These are phyloP conservation scores for Nymphalis io DNA, from an alignment of 1,140 invertebrate genomes.

Conservation along the genomic window DNA sequence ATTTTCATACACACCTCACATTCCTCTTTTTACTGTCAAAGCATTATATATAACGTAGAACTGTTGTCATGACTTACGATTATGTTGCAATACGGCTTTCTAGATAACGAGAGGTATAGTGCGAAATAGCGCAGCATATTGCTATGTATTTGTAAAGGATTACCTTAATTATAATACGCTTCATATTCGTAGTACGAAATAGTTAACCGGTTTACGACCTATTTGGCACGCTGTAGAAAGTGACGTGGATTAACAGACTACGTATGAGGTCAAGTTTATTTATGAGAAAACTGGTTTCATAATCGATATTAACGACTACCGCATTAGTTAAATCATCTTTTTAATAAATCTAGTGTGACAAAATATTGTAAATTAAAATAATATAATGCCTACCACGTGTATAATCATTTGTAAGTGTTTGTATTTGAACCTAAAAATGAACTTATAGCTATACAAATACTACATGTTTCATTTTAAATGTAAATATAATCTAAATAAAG, in stretches of 20 bases:
- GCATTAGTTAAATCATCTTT: conserved; percentile 9
- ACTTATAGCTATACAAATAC: neutral
- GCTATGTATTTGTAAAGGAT: neutral
- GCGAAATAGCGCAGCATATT: neutral
- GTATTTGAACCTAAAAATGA: too few species aligned
- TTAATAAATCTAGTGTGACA: neutral
- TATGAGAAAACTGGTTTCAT: conserved; percentile 20
- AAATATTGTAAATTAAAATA: neutral
- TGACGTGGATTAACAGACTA: conserved; percentile 24
- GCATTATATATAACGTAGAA: too few species aligned
- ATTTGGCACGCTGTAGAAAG: conserved; percentile 41
- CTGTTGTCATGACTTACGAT: neutral
- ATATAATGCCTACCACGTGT: too few species aligned
- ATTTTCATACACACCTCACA: too few species aligned
- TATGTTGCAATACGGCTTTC: neutral
- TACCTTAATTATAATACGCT: conserved; percentile 10
- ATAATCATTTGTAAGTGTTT: neutral
- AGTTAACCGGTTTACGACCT: conserved; percentile 39
- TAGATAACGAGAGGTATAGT: neutral
- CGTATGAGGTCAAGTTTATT: conserved; percentile 34
- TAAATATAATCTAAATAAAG: conserved; percentile 1
- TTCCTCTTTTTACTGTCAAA: too few species aligned
- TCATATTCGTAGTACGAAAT: conserved; percentile 33
- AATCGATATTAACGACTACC: conserved; percentile 13
- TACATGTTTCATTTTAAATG: neutral